Base-by-base conservation (phyloP, 2,113 vertebrate species). In the Istiophorus platypterus region DNA sequence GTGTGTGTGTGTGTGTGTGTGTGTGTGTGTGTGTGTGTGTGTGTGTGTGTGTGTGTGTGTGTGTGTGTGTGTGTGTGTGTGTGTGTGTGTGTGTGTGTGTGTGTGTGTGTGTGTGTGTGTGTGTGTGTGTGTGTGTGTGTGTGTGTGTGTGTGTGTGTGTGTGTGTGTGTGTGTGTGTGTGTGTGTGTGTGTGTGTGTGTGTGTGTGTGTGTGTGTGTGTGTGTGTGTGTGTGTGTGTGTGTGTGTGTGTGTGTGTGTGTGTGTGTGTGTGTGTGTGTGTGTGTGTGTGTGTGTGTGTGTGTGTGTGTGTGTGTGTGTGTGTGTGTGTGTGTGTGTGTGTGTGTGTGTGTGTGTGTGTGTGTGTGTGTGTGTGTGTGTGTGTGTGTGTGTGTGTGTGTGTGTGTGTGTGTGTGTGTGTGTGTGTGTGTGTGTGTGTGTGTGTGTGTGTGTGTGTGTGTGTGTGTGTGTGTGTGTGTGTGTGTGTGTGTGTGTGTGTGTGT, bases 11-110 rank as follows among this genome's bases (percentile, higher is more conserved):
- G 11, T 61, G 12, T 75, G 57, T 56, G 47, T 58, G 31, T 39
- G 74, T 70, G 45, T 64, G 39, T 59, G 39, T n/a, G 56, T 54
- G 63, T 63, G 45, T 5, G 22, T 54, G 51, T 54, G 51, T 54
- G 51, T n/a, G 39, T 70, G 11, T 61, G 12, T 75, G 57, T 56
- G 47, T 58, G 31, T 39, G 74, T 70, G 45, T 64, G 39, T 59
- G 39, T n/a, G 56, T 54, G 63, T 63, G 45, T 5, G 22, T 54
- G 51, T 54, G 51, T 54, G 51, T n/a, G 39, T 70, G 11, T 61
- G 12, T 75, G 57, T 56, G 47, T 58, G 31, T 39, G 74, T 70
- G 45, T 64, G 39, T 59, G 39, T n/a, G 56, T 54, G 63, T 63
- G 45, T 5, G 22, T 54, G 51, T 54, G 51, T 54, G 51, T n/a